Conservation (phyloP, 2,797 vertebrate genomes). For the Cossypha heuglini region DNA sequence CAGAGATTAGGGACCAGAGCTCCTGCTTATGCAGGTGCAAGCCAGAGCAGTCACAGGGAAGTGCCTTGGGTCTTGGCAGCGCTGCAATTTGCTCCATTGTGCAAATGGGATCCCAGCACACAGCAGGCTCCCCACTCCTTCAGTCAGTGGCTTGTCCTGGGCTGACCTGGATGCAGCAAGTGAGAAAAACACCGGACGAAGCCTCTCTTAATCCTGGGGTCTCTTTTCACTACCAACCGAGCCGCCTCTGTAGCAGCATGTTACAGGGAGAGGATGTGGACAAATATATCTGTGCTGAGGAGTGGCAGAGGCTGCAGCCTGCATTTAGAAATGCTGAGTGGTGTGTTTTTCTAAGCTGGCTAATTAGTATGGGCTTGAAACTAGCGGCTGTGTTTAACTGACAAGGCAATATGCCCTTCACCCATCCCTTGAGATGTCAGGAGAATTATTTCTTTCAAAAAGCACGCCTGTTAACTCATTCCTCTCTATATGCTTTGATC, state of each 20-base stretch:
- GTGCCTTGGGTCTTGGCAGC: neutral
- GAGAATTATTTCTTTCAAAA: neutral
- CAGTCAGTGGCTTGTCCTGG: slow-evolving; percentile 35
- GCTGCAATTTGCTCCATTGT: neutral
- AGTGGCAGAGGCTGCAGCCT: slow-evolving; percentile 12
- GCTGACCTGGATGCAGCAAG: slow-evolving; percentile 49
- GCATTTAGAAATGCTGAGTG: slow-evolving; percentile 49
- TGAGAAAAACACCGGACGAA: neutral
- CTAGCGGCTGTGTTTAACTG: slow-evolving; percentile 34
- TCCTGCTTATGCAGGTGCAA: slow-evolving; percentile 18
- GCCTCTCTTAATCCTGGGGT: neutral
- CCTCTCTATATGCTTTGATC: neutral
- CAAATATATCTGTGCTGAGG: slow-evolving; percentile 43
- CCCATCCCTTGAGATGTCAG: slow-evolving; percentile 41
- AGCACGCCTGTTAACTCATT: neutral
- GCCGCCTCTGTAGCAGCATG: neutral
- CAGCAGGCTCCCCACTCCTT: neutral
- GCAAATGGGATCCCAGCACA: neutral
- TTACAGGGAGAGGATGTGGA: slow-evolving; percentile 31
- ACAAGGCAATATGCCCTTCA: slow-evolving; percentile 55
- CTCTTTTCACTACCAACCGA: slow-evolving; percentile 1
- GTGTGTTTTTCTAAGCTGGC: slow-evolving; percentile 1
- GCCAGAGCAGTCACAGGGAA: neutral
- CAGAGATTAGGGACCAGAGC: neutral
- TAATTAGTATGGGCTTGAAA: slow-evolving; percentile 50